Percentiles rank a stretch among this genome's conserved stretches.
Conservation (phyloP, 2,797 vertebrate genomes). For the Emys orbicularis region DNA sequence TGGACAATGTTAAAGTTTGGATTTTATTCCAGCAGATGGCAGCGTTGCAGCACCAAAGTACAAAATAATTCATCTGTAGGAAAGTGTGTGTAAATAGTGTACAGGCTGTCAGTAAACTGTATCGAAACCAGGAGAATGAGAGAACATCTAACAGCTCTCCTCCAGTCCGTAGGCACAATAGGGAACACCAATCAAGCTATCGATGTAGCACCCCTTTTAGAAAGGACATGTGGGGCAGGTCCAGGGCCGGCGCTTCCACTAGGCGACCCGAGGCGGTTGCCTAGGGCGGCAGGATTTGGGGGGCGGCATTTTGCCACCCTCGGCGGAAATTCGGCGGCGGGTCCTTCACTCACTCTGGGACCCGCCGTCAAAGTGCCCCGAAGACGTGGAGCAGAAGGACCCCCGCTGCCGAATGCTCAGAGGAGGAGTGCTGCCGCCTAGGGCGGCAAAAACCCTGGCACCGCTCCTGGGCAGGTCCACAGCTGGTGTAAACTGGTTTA, state of each 20-base stretch:
- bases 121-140: not conserved
- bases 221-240: not conserved
- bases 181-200: not conserved
- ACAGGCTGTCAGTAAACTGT: not conserved
- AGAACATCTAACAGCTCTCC: not conserved
- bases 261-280: too few species aligned
- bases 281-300: too few species aligned
- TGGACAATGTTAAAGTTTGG: not conserved
- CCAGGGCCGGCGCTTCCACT: too few species aligned
- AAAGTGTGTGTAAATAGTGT: not conserved
- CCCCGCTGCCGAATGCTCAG: too few species aligned
- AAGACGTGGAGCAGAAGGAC: too few species aligned
- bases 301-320: too few species aligned
- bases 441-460: too few species aligned
- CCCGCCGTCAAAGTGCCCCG: too few species aligned
- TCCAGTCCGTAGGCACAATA: not conserved
- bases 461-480: not conserved
- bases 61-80: not conserved
- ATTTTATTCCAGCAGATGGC: slow-evolving; percentile 75
- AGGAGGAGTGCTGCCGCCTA: too few species aligned
- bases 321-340: too few species aligned
- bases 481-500: fast-evolving
- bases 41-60: slow-evolving; percentile 60
- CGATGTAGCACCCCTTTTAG: not conserved
- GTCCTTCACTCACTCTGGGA: too few species aligned